Evolutionary conservation across 1,140 invertebrate genomes (phyloP).

Genomic region (Varroa destructor): DNA sequence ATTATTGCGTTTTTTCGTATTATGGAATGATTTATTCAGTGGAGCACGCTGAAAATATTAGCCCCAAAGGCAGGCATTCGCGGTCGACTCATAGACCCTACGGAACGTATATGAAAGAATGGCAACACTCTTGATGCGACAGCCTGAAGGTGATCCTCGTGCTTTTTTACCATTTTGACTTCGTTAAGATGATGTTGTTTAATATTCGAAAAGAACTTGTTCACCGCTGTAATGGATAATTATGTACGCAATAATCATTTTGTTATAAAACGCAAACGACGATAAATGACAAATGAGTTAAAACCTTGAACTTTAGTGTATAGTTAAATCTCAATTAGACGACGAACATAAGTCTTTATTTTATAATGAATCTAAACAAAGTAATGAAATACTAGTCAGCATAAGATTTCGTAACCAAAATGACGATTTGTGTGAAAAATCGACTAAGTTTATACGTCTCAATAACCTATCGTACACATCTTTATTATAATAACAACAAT

Average conservation of each 20-base stretch:
- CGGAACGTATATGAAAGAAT: neutral
- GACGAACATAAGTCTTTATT: slow-evolving; percentile 1
- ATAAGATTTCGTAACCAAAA: neutral
- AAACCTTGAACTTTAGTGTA: neutral
- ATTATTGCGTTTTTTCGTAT: too few relatives aligned
- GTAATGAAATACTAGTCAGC: neutral
- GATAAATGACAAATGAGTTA: neutral
- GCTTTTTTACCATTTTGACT: slow-evolving; percentile 20
- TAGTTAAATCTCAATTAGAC: neutral
- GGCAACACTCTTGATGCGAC: slow-evolving; percentile 15
- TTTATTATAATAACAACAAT: neutral
- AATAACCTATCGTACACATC: too few relatives aligned
- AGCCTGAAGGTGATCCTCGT: neutral
- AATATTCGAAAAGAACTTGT: slow-evolving; percentile 3
- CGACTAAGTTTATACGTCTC: too few relatives aligned
- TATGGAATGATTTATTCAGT: too few relatives aligned
- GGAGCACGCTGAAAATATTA: too few relatives aligned
- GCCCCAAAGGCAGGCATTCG: too few relatives aligned
- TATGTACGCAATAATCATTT: neutral
- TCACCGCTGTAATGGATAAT: neutral
- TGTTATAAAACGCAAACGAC: neutral
- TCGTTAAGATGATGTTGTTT: slow-evolving; percentile 10
- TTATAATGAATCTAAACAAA: neutral
- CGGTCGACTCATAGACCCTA: too few relatives aligned
- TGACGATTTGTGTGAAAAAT: too few relatives aligned